phyloP scores from a whole-genome alignment of 2,797 vertebrate genomes.

The Betta splendens region DNA sequence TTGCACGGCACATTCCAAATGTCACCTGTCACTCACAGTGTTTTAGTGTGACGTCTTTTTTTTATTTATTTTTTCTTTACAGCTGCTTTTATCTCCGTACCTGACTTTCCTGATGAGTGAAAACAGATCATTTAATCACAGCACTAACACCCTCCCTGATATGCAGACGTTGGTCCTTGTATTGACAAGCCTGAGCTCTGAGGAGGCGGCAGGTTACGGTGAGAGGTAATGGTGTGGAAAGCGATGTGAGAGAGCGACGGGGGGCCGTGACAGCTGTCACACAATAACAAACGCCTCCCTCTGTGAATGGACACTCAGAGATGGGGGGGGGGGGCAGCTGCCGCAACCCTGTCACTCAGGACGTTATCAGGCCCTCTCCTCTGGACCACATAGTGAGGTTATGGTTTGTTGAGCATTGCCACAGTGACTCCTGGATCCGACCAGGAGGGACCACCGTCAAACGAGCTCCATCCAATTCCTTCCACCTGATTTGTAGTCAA shows the following conservation, averaged over 20 bases:
- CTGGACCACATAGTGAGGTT: slow-evolving; percentile 55
- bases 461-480: neutral
- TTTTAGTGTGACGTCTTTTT: neutral
- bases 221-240: slow-evolving; percentile 66
- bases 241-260: slow-evolving; percentile 30
- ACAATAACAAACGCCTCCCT: slow-evolving; percentile 63
- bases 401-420: slow-evolving; percentile 19
- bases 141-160: slow-evolving; percentile 4
- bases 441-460: slow-evolving; percentile 1
- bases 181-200: slow-evolving; percentile 35
- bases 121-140: slow-evolving; percentile 8
- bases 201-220: slow-evolving; percentile 44
- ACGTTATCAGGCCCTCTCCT: slow-evolving; percentile 54
- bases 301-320: slow-evolving; percentile 53
- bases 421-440: slow-evolving; percentile 11
- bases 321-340: slow-evolving; percentile 57
- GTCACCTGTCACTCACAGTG: slow-evolving; percentile 22
- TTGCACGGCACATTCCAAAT: slow-evolving; percentile 17
- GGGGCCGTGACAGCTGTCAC: slow-evolving; percentile 69
- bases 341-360: slow-evolving; percentile 69
- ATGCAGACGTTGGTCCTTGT: slow-evolving; percentile 8
- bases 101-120: neutral
- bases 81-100: neutral
- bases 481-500: slow-evolving; percentile 3
- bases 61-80: neutral